phyloP scores from a whole-genome alignment of 2,113 vertebrate species.

The Laticauda colubrina region DNA sequence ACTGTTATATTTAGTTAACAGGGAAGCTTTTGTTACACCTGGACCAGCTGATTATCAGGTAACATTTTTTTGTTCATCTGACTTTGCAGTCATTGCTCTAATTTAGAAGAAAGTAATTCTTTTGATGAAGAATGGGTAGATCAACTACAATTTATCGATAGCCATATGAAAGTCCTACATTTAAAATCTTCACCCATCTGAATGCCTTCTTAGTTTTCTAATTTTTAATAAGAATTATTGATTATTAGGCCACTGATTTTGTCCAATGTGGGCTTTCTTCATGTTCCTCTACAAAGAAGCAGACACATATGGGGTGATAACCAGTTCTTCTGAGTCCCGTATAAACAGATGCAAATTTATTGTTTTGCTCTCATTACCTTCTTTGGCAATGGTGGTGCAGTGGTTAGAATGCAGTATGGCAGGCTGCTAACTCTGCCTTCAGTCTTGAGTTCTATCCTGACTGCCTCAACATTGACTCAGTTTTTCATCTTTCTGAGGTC shows the following conservation, averaged over 20 bases:
- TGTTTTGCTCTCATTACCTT: background rate
- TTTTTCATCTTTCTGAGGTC: background rate
- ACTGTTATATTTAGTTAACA: conserved; percentile 6
- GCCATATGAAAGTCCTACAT: background rate
- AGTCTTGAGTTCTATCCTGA: background rate
- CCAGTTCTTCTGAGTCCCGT: background rate
- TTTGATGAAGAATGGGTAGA: background rate
- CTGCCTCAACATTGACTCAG: background rate
- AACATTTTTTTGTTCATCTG: background rate
- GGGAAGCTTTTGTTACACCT: conserved; percentile 30
- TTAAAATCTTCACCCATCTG: background rate
- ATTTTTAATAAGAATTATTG: background rate
- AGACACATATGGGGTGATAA: background rate
- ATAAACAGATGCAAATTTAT: background rate
- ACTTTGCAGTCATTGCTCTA: background rate
- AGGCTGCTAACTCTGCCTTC: background rate
- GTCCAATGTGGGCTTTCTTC: background rate
- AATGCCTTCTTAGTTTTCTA: background rate
- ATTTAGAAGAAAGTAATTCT: background rate
- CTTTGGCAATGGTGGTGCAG: background rate
- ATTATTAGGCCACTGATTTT: background rate
- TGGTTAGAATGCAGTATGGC: background rate
- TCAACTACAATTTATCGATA: background rate
- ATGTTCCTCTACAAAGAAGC: background rate
- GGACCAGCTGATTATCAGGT: conserved; percentile 52